Evolutionary conservation across 2,113 vertebrate species (phyloP).

Genomic region (Hydropotes inermis): DNA sequence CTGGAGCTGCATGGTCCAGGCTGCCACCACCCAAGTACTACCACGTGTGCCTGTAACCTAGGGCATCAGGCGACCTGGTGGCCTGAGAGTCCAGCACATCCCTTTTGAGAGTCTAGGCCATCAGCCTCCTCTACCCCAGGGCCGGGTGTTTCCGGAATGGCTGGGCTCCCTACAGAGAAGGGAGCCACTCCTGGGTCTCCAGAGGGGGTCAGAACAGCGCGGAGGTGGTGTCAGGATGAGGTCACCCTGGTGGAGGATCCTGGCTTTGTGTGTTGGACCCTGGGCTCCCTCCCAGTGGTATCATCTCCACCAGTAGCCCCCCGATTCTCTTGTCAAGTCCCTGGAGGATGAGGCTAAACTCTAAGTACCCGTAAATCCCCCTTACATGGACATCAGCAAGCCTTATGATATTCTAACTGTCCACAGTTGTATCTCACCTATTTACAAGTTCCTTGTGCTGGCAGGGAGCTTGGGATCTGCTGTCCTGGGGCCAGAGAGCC

Average conservation of each 20-base stretch:
- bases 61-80: not conserved
- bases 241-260: not conserved
- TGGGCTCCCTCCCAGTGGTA: fast-evolving
- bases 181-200: fast-evolving
- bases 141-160: fast-evolving
- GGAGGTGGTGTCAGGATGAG: fast-evolving
- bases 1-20: fast-evolving
- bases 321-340: not conserved
- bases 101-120: not conserved
- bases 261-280: too few relatives aligned
- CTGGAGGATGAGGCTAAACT: constrained; percentile 20
- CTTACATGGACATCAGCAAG: constrained; percentile 25
- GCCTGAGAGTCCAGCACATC: fast-evolving
- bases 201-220: fast-evolving
- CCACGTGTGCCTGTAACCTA: fast-evolving
- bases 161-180: not conserved
- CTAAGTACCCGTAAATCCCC: constrained; percentile 26
- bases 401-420: constrained; percentile 44
- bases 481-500: not conserved
- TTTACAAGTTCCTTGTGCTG: not conserved
- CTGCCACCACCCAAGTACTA: fast-evolving
- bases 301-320: fast-evolving
- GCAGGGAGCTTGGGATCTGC: not conserved
- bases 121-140: not conserved
- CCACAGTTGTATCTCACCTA: not conserved